Percentiles rank a stretch among this genome's conserved stretches.
These are phyloP conservation scores for Botrylloides violaceus DNA, from an alignment of 23 tunicate genomes.

Conservation along the genomic window DNA sequence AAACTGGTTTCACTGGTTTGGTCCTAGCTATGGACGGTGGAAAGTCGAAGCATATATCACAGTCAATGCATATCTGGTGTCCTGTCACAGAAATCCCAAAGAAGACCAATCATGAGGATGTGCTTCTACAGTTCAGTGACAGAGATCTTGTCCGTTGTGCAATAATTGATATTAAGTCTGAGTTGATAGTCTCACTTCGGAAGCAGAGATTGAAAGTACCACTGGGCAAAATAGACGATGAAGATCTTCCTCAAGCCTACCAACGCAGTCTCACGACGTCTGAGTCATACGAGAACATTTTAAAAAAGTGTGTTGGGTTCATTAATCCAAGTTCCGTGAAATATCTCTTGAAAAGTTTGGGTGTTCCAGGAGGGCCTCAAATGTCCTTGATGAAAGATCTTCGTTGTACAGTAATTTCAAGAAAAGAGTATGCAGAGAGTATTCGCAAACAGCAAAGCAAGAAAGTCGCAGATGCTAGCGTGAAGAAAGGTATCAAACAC, in stretches of 20 bases:
- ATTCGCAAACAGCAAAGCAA: constrained; percentile 61
- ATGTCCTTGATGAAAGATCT: constrained; percentile 41
- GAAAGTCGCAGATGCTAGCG: constrained; percentile 57
- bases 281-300: constrained; percentile 40
- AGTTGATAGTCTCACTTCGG: constrained; percentile 1
- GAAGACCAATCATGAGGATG: constrained; percentile 48
- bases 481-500: constrained; percentile 56
- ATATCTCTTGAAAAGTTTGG: constrained; percentile 28
- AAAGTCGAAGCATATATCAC: constrained; percentile 53
- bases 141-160: constrained; percentile 47
- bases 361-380: neutral
- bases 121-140: constrained; percentile 31
- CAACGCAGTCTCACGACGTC: constrained; percentile 17
- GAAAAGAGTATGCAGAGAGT: constrained; percentile 43
- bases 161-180: constrained; percentile 28
- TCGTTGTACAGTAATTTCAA: constrained; percentile 7
- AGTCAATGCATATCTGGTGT: constrained; percentile 33
- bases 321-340: constrained; percentile 52
- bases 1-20: constrained; percentile 19
- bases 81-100: constrained; percentile 54
- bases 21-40: constrained; percentile 63
- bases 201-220: neutral
- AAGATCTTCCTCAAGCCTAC: constrained; percentile 59
- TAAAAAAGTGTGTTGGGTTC: constrained; percentile 53
- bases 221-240: constrained; percentile 51